Percentiles rank a stretch among this genome's conserved stretches.
Conservation (phyloP, 2,888 invertebrate genomes). For the Trissoscelio sp. region DNA sequence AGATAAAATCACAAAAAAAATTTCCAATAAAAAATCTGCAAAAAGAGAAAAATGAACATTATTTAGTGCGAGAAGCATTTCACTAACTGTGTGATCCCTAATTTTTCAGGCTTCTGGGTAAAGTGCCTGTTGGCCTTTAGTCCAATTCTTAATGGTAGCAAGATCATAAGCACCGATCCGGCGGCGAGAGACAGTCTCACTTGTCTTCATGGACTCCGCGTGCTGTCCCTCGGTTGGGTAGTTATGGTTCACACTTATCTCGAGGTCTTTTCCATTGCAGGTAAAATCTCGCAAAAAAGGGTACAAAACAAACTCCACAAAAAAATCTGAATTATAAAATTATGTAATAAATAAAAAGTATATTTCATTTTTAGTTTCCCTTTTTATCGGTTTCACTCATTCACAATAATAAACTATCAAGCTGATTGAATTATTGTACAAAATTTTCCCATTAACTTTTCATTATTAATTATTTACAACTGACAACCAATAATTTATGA, state of each 20-base stretch:
- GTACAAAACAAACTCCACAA: no score
- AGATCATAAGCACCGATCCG: slow-evolving; percentile 89
- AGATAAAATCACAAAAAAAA: no score
- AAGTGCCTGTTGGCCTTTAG: slow-evolving; percentile 90
- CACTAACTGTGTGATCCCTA: slow-evolving; percentile 18
- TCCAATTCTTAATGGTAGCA: slow-evolving; percentile 89
- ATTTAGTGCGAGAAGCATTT: neutral
- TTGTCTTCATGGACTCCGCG: slow-evolving; percentile 91
- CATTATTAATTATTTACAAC: no score
- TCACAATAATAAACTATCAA: no score
- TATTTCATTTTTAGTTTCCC: no score
- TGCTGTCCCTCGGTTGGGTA: slow-evolving; percentile 92
- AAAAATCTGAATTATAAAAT: no score
- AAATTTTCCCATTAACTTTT: no score
- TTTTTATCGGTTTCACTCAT: no score
- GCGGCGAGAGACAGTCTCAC: slow-evolving; percentile 90
- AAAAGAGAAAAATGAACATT: slow-evolving; percentile 7
- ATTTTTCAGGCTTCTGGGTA: slow-evolving; percentile 85
- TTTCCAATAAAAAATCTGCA: neutral
- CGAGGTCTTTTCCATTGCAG: slow-evolving; percentile 90
- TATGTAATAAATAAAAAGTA: no score
- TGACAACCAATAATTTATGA: no score
- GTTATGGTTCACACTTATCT: slow-evolving; percentile 94
- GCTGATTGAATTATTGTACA: no score
- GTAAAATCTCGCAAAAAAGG: no score